Conservation (phyloP, 2,113 vertebrate species). For the Oreochromis tanganicae region DNA sequence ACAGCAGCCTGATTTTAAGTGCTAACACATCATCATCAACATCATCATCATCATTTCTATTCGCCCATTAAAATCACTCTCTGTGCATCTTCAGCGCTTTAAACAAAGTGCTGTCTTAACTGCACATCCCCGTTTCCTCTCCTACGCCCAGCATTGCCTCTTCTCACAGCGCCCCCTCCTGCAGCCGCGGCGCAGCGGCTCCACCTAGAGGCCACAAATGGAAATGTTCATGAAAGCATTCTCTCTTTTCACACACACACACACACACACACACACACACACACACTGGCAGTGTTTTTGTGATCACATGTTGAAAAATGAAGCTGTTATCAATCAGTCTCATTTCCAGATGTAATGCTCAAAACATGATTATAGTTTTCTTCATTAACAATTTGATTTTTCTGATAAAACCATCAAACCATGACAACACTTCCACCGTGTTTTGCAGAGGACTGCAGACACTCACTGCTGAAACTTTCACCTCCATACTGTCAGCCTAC, state of each 20-base stretch:
- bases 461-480: not conserved
- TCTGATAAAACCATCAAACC: not conserved
- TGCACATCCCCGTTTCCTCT: not conserved
- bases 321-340: not conserved
- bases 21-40: not conserved
- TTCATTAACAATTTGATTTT: not conserved
- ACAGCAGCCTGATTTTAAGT: not conserved
- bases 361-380: not conserved
- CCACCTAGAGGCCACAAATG: conserved; percentile 11
- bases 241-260: not conserved
- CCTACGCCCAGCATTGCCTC: not conserved
- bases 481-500: not conserved
- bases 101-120: not conserved
- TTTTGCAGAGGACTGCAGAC: not conserved
- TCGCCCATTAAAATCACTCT: not conserved
- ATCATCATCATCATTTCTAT: not conserved
- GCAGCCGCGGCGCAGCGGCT: not conserved
- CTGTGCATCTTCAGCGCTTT: not conserved
- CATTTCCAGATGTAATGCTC: not conserved
- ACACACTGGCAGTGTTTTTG: not conserved
- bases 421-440: not conserved
- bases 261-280: not conserved
- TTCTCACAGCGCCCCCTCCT: not conserved
- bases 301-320: not conserved
- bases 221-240: not conserved